Percentiles rank a stretch among this genome's conserved stretches.
Evolutionary conservation across 2,888 invertebrate species (phyloP).

Genomic region (Hedychridium roseum): DNA sequence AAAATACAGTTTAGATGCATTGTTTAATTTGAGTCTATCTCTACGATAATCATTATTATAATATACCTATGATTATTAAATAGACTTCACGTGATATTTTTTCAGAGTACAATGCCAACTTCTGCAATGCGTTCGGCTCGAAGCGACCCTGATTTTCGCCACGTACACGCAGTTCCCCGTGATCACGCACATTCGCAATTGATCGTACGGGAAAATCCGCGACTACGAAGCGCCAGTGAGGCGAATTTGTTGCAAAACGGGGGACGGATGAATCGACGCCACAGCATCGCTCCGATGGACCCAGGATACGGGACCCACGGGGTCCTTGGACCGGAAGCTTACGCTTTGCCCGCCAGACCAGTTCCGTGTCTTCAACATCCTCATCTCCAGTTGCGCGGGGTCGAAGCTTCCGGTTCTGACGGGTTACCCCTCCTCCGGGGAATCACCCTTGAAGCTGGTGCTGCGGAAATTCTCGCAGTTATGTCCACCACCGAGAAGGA

Average conservation of each 20-base stretch:
- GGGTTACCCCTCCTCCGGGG: conserved; percentile 71
- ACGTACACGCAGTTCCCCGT: conserved; percentile 54
- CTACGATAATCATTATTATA: no score
- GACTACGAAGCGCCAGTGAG: conserved; percentile 77
- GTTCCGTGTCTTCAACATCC: conserved; percentile 52
- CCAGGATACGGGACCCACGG: conserved; percentile 51
- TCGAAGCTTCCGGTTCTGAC: conserved; percentile 50
- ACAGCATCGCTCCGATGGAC: conserved; percentile 60
- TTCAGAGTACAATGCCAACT: no score
- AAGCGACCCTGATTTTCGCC: conserved; percentile 83
- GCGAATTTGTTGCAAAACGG: conserved; percentile 75
- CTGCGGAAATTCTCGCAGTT: conserved; percentile 89
- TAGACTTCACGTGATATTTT: no score
- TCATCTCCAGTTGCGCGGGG: conserved; percentile 55
- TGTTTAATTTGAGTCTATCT: no score
- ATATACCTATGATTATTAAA: no score
- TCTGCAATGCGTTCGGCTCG: conserved; percentile 73
- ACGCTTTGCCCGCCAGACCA: conserved; percentile 34
- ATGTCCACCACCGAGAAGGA: conserved; percentile 90
- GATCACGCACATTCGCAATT: conserved; percentile 51
- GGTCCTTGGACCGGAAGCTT: conserved; percentile 34
- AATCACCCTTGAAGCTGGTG: conserved; percentile 87
- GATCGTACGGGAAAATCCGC: conserved; percentile 47
- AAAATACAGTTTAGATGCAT: no score
- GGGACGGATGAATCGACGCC: conserved; percentile 46